Base-by-base conservation (phyloP, 2,888 invertebrate species). In the Nebria brevicollis region DNA sequence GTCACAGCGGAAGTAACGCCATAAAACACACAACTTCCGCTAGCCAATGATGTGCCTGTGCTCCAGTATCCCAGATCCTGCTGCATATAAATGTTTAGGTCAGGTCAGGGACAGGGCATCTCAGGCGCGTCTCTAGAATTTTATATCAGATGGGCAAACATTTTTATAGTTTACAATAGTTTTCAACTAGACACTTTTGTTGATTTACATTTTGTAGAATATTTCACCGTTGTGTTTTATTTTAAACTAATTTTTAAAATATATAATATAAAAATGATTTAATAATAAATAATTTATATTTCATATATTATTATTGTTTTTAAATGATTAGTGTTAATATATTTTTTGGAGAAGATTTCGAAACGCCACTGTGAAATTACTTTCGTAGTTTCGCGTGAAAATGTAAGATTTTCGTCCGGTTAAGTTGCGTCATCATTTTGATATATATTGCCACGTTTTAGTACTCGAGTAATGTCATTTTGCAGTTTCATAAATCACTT, bases 21-120 rank as follows among this genome's bases (percentile, higher is more conserved):
- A 66, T 77, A 77, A 77, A 77, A 77, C 68, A 68, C 77, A 43
- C 11, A 77, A 77, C 77, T 77, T 42, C 68, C 77, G 76, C 43
- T 74, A 20, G 8, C 15, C 41, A 68, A 68, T 25, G 15, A n/a
- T 68, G 34, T 34, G 34, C 34, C 34, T 8, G 15, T 25, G 68
- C 20, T 68, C 73, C 73, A 42, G 20, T 41, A 25, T 25, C 54
- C 64, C 64, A 64, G 11, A 41, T 15, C 76, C 65, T 65, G 66
- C 13, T 77, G 66, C 25, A 26, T 34, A 34, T 34, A 34, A 34
- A 34, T 70, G 70, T 70, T 70, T 70, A 10, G 43, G 66, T 66
- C 68, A 77, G 77, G 77, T 77, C 77, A 77, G 77, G 77, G 77
- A 77, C 77, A 25, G 68, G 43, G 10, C 77, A 54, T 54, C 54